Evolutionary conservation across 1,140 invertebrate species (phyloP), one percentile per base, ranked within the genome.

Genomic region (Semibalanus balanoides): DNA sequence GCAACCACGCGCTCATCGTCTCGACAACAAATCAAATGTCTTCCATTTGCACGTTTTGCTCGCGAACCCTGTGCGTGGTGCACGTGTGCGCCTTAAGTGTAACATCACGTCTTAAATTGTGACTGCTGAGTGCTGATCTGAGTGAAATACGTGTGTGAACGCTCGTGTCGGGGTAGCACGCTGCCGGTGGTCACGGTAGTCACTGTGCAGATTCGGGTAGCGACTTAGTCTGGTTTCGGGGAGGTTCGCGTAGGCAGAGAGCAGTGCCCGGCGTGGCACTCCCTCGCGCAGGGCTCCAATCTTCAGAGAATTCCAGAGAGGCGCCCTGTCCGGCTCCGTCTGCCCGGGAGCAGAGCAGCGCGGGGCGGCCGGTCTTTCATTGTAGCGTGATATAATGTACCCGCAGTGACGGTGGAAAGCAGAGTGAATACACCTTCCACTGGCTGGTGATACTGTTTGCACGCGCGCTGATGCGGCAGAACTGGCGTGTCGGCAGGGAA

Each of bases 261-360:
- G 51, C 14, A 22, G 51, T 64, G 51, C 22, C 14, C 1, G 3
- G 51, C 51, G 11, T 64, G 7, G 22, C 51, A 64, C 11, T 22
- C 51, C 51, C 51, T 64, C 51, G 51, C 51, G 51, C 51, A 64
- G 51, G 51, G 51, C 51, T 64, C 51, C 51, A 64, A 64, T 64
- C 51, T 64, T 64, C 51, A 25, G 51, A 64, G 14, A 25, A 64
- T 64, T 64, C 51, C 51, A 64, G 51, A 19, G 51, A 3, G 51
- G 51, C 51, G 51, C 51, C 51, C 51, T 7, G 22, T n/a, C n/a
- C n/a, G 22, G 9, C 51, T 14, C 14, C 51, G 51, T 64, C 51
- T 64, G 51, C 14, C 51, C 11, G 11, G 14, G 51, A 1, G 51
- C 51, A 7, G 51, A 1, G 9, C 11, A 25, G 51, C 51, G 9